Conservation (phyloP, 2,113 vertebrate species). For the Ochotona princeps region DNA sequence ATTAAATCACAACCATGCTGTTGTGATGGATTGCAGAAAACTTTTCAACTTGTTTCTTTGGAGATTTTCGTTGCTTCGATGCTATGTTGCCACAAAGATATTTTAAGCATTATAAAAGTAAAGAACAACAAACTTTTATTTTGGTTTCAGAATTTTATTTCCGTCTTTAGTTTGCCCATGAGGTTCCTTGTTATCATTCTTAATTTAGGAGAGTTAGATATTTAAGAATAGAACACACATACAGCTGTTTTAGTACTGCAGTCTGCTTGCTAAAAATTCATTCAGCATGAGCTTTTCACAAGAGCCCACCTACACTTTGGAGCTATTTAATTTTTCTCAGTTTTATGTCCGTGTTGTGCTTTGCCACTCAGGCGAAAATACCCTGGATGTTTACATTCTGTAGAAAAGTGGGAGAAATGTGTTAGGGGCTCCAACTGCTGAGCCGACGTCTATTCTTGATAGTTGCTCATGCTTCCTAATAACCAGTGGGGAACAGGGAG, state of each 20-base stretch:
- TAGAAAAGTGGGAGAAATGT: constrained; percentile 33
- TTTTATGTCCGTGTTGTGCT: constrained; percentile 52
- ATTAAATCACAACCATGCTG: background rate
- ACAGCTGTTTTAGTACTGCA: constrained; percentile 31
- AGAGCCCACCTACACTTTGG: constrained; percentile 69
- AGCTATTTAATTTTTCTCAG: constrained; percentile 70
- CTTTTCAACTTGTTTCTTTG: background rate
- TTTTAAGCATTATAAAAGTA: constrained; percentile 50
- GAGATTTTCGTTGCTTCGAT: background rate
- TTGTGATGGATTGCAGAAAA: background rate
- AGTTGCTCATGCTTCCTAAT: constrained; percentile 30
- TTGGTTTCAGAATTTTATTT: constrained; percentile 50
- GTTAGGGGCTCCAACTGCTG: background rate
- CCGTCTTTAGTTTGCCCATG: constrained; percentile 48
- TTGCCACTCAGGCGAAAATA: constrained; percentile 47
- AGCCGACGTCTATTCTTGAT: background rate
- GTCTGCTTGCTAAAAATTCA: constrained; percentile 76
- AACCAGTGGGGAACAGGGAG: background rate
- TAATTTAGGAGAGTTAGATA: constrained; percentile 68
- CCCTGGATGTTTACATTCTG: constrained; percentile 14
- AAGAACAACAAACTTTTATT: constrained; percentile 56
- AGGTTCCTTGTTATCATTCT: constrained; percentile 66
- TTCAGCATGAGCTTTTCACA: constrained; percentile 66
- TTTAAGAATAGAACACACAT: constrained; percentile 77
- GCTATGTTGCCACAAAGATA: background rate